A percentile compares a stretch with the other conserved stretches of the same genome.
phyloP scores from a whole-genome alignment of 1,140 invertebrate species.

The Protaetia brevitarsis region DNA sequence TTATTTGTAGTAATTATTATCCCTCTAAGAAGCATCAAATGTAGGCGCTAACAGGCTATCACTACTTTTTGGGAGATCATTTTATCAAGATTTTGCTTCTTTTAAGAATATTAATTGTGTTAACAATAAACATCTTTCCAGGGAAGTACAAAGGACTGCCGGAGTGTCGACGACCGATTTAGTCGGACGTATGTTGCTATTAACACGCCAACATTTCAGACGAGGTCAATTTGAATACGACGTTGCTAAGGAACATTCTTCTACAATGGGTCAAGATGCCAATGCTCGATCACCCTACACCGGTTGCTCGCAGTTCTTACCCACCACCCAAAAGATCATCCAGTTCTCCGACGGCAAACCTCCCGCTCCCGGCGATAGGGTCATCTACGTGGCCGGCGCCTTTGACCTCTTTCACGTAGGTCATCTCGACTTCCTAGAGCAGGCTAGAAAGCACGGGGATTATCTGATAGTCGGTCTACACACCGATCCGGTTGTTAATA shows the following conservation, averaged over 20 bases:
- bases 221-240: conserved; percentile 66
- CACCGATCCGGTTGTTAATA: conserved; percentile 89
- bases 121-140: too few relatives aligned
- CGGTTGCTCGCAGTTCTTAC: conserved; percentile 95
- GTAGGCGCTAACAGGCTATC: too few relatives aligned
- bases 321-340: conserved; percentile 96
- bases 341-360: conserved; percentile 94
- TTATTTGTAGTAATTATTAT: too few relatives aligned
- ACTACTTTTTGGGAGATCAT: too few relatives aligned
- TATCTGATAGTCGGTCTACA: conserved; percentile 98
- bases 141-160: conserved; percentile 87
- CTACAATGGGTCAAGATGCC: conserved; percentile 79
- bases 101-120: too few relatives aligned
- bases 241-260: conserved; percentile 67
- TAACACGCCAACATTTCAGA: conserved; percentile 90
- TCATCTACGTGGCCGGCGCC: conserved; percentile 96
- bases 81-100: too few relatives aligned
- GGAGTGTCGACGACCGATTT: conserved; percentile 98
- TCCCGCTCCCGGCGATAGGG: conserved; percentile 84
- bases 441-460: conserved; percentile 85
- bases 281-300: conserved; percentile 92
- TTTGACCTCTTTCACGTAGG: conserved; percentile 99
- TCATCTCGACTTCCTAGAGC: conserved; percentile 93
- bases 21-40: too few relatives aligned
- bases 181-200: conserved; percentile 92